Evolutionary conservation across 2,113 vertebrate genomes (phyloP), one percentile per base, ranked within the genome.

Genomic region (Gopherus evgoodei): DNA sequence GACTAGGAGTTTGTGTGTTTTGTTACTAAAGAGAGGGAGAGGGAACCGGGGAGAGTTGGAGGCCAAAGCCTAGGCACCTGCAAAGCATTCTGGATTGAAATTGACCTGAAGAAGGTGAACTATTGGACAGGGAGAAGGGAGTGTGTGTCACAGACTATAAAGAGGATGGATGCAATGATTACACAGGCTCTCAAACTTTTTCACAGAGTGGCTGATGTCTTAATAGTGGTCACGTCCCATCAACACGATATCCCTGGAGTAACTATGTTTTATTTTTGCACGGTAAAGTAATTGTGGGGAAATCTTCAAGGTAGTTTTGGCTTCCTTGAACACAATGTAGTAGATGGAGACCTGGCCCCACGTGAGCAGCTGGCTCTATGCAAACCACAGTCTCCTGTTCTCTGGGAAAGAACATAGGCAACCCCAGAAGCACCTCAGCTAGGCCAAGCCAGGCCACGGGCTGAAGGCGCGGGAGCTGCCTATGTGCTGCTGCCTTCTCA

Each of bases 281-380:
- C 0, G 4, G 95, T 78, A 79, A 94, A 54, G 69, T 50, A 93
- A 96, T 50, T 78, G 89, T 21, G 88, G 93, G 92, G 89, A 97
- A 96, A 59, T 79, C 93, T 96, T 81, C 81, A 89, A 93, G 95
- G 89, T 75, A 95, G 96, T 91, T 2, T 81, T 92, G 96, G 53
- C 89, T 92, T 76, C 93, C 90, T 42, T 0, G 27, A 56, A 90
- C 8, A 0, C 25, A 0, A 65, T 2, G 44, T 0, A 7, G 93
- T 94, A 92, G 95, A 90, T 83, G 94, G 92, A 53, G 83, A n/a
- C 35, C 31, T 17, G 62, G 62, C 62, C 62, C 62, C 31, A 65
- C 1, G 5, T 31, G 29, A 62, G 29, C 27, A 62, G 57, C 62
- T 8, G 17, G 8, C 25, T 25, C 24, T 11, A 57, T 4, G 56